Evolutionary conservation across 2,797 vertebrate genomes (phyloP).

Genomic region (Rhinophrynus dorsalis): DNA sequence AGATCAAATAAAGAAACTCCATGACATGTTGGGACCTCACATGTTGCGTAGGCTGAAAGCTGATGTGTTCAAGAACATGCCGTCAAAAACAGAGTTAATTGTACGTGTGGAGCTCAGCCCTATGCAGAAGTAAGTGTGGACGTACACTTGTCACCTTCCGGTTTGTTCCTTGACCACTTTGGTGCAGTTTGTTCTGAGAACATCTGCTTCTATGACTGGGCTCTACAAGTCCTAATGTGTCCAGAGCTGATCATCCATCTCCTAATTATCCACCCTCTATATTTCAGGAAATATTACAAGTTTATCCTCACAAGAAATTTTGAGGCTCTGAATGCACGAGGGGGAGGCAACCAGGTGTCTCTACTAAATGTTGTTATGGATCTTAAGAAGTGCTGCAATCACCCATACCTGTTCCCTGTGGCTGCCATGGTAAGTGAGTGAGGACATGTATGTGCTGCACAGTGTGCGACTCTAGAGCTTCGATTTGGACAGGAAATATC

Average conservation of each 20-base stretch:
- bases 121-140: slow-evolving; percentile 90
- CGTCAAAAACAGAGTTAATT: slow-evolving; percentile 95
- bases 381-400: slow-evolving; percentile 98
- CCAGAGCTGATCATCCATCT: too few relatives aligned
- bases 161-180: neutral
- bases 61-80: slow-evolving; percentile 98
- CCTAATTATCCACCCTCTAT: too few relatives aligned
- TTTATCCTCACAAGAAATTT: slow-evolving; percentile 97
- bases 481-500: too few relatives aligned
- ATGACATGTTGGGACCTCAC: slow-evolving; percentile 97
- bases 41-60: slow-evolving; percentile 97
- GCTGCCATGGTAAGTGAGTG: slow-evolving; percentile 83
- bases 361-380: slow-evolving; percentile 98
- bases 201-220: too few relatives aligned
- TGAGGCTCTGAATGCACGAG: slow-evolving; percentile 93
- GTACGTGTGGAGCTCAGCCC: slow-evolving; percentile 94
- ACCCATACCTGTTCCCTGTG: slow-evolving; percentile 96
- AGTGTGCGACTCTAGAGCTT: too few relatives aligned
- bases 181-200: too few relatives aligned
- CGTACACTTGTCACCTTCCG: too few relatives aligned
- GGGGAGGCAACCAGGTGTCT: slow-evolving; percentile 96
- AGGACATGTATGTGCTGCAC: neutral
- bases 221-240: too few relatives aligned
- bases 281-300: slow-evolving; percentile 93
- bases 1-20: slow-evolving; percentile 98